Evolutionary conservation across 2,113 vertebrate species (phyloP).

Genomic region (Marmota monax): DNA sequence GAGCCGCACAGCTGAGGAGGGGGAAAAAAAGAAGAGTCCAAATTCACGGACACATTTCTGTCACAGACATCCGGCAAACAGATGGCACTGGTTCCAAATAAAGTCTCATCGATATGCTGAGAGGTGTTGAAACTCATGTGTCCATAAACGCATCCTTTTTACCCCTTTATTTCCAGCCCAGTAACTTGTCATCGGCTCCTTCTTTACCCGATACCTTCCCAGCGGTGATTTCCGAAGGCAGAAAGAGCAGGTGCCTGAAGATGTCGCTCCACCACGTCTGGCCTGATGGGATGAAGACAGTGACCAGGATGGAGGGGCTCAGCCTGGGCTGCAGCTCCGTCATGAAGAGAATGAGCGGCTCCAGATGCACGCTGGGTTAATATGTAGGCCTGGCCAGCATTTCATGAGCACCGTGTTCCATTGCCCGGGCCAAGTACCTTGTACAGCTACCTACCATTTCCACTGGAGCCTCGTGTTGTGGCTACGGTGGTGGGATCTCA

Average conservation of each 20-base stretch:
- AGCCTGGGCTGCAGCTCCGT: background rate
- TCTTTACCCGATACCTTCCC: background rate
- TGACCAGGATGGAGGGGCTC: rapidly evolving
- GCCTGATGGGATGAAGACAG: background rate
- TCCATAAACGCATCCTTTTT: conserved; percentile 58
- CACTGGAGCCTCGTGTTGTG: background rate
- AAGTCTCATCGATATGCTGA: conserved; percentile 64
- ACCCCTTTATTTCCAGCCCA: conserved; percentile 71
- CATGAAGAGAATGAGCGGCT: background rate
- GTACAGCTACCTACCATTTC: rapidly evolving
- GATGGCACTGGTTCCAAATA: conserved; percentile 76
- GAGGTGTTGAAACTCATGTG: conserved; percentile 61
- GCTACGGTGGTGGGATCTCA: background rate
- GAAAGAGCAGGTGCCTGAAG: background rate
- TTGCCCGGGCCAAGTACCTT: background rate
- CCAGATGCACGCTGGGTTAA: background rate
- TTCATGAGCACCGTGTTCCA: rapidly evolving
- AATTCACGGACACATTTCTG: conserved; percentile 76
- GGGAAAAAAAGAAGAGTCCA: conserved; percentile 59
- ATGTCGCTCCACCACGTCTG: background rate
- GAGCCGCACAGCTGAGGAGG: conserved; percentile 54
- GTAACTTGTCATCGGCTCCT: conserved; percentile 56
- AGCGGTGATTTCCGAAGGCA: background rate
- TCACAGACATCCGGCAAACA: conserved; percentile 78
- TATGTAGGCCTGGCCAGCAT: background rate